Evolutionary conservation across 2,888 invertebrate genomes (phyloP), one percentile per base, ranked within the genome.

Genomic region (Dasypolia templi): DNA sequence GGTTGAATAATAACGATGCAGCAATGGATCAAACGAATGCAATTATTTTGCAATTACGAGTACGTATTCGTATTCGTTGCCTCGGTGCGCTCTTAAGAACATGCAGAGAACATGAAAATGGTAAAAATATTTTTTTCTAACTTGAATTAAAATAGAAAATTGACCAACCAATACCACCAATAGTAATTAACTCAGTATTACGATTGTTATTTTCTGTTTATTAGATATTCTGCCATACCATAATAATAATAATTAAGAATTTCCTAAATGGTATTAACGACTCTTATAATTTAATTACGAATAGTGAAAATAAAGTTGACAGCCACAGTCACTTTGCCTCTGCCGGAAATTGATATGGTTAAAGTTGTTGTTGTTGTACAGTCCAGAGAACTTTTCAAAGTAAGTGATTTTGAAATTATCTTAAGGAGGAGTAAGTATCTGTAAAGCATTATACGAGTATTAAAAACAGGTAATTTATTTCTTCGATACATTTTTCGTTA

Each of bases 251-350:
- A 55, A n/a, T n/a, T n/a, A n/a, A 14, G 19, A 29, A 29, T 12
- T 46, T 72, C 4, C 22, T 53, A 7, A 5, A 66, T 0, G 17
- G 64, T 44, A 0, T 59, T 39, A 63, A 68, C n/a, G 22, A 35
- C 26, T 26, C 49, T 72, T 62, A 22, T 14, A 55, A 44, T 17
- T 22, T 22, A 35, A 70, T 9, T 42, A 44, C 4, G 19, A 49
- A 79, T 22, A 19, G 29, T 42, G 51, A 72, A 79, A 79, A 62
- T 51, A 72, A 79, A 72, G 29, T 62, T 56, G n/a, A 22, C 22
- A 53, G 61, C 26, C n/a, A 35, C 55, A 22, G 46, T 44, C 32
- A 51, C 63, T 59, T 55, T 56, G 55, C 51, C 49, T 64, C 55
- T 44, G 17, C 5, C 35, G 49, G 65, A 61, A 65, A 62, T 66